These are phyloP conservation scores for Holocentrus rufus DNA, from an alignment of 2,797 vertebrate species.

Conservation along the genomic window DNA sequence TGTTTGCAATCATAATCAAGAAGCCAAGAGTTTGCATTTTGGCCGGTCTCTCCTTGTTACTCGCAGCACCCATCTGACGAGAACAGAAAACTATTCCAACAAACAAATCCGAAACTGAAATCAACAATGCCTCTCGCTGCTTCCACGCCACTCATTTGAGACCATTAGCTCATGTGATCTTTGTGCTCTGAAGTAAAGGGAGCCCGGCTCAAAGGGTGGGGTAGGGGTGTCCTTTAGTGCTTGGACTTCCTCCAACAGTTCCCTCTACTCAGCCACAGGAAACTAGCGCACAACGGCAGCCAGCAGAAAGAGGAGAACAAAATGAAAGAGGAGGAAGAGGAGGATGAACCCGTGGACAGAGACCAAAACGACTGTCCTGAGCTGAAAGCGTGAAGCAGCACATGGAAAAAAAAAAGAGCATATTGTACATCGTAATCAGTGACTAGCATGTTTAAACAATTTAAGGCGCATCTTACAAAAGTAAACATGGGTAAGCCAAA, in stretches of 20 bases:
- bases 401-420: not conserved
- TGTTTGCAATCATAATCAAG: conserved; percentile 56
- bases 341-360: conserved; percentile 13
- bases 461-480: not conserved
- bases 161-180: conserved; percentile 39
- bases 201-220: conserved; percentile 52
- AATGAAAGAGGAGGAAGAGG: conserved; percentile 27
- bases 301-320: conserved; percentile 29
- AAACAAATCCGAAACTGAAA: no score
- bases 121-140: not conserved
- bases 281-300: conserved; percentile 56
- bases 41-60: not conserved
- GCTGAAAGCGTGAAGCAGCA: not conserved
- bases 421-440: not conserved
- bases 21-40: conserved; percentile 2
- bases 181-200: conserved; percentile 37
- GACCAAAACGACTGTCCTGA: conserved; percentile 25
- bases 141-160: conserved; percentile 18
- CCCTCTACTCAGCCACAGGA: conserved; percentile 57
- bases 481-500: conserved; percentile 18
- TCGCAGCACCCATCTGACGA: no score
- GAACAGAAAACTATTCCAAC: not conserved
- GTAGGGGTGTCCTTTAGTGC: conserved; percentile 50
- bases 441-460: not conserved
- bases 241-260: conserved; percentile 68